Base-by-base conservation (phyloP, 2,113 vertebrate species). In the Neolamprologus caudopunctatus region DNA sequence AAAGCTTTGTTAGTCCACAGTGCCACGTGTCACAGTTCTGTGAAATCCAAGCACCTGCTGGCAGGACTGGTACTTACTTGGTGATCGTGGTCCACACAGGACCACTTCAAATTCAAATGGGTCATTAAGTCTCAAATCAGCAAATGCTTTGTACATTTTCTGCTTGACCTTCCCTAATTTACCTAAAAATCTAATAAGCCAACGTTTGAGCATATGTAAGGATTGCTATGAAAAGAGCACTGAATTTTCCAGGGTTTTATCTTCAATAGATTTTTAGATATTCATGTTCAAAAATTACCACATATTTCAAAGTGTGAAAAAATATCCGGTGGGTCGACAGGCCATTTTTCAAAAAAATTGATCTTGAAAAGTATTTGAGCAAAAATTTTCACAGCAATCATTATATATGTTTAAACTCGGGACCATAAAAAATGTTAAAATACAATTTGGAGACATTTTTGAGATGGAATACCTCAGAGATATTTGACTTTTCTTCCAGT, bases 251-350 rank as follows among this genome's bases (percentile, higher is more conserved):
- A 68, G 19, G 11, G 19, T 68, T 40, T 21, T 40, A 37, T 13
- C 33, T 68, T 68, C 19, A 37, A 68, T 21, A 21, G 33, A 40
- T 21, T 21, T 68, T 68, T 37, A 68, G 19, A 68, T 40, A 68
- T 68, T 68, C 19, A 21, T 40, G 19, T 68, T 68, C 63, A 21
- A 68, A 68, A n/a, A 37, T 68, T 21, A 14, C 33, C 11, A 40
- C 33, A 68, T 37, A 68, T 68, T 40, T 40, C 11, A 68, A 68
- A 37, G 63, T 21, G 11, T 13, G 63, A 21, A 13, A 8, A 40
- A 40, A 68, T 37, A 37, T 13, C 7, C 4, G 1, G 0, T 37
- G 33, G 19, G 19, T 40, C 0, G 4, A 40, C 1, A 1, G 0
- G 7, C 33, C 19, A 40, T 13, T 1, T 68, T 68, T 37, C 4